Evolutionary conservation across 2,113 vertebrate genomes (phyloP).

Genomic region (Cololabis saira): DNA sequence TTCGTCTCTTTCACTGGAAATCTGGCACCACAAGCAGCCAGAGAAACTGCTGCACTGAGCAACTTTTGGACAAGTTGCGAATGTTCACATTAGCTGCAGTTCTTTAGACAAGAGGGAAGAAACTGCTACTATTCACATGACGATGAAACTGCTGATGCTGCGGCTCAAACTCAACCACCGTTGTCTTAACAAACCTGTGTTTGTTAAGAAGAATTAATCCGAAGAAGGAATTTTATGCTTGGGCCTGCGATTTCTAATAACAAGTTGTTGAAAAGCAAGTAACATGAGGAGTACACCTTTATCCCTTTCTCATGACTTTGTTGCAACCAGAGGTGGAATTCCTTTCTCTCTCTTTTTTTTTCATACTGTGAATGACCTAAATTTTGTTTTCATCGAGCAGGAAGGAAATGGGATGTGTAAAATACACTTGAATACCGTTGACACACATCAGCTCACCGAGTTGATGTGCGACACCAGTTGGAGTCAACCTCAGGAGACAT

Average conservation of each 20-base stretch:
- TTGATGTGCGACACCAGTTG: slow-evolving; percentile 11
- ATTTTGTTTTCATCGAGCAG: slow-evolving; percentile 41
- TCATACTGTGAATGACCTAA: slow-evolving; percentile 1
- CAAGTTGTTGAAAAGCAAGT: too few relatives aligned
- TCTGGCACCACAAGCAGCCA: slow-evolving; percentile 25
- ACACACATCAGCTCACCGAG: slow-evolving; percentile 34
- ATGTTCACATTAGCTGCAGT: background rate
- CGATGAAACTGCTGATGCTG: slow-evolving; percentile 14
- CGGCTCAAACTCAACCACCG: slow-evolving; percentile 1
- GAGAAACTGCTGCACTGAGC: slow-evolving; percentile 17
- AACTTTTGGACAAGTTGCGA: too few relatives aligned
- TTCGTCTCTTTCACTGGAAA: slow-evolving; percentile 29
- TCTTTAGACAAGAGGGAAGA: slow-evolving; percentile 8
- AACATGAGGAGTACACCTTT: too few relatives aligned
- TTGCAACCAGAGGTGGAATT: too few relatives aligned
- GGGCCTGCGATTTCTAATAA: too few relatives aligned
- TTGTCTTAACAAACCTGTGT: too few relatives aligned
- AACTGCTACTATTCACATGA: background rate
- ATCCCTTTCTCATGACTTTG: too few relatives aligned
- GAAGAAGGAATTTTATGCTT: too few relatives aligned
- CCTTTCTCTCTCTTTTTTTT: too few relatives aligned
- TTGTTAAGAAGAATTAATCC: too few relatives aligned
- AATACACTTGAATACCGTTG: slow-evolving; percentile 55
- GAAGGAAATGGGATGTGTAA: slow-evolving; percentile 59
- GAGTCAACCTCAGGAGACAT: slow-evolving; percentile 20